Evolutionary conservation across 2,113 vertebrate species (phyloP), one percentile per base, ranked within the genome.

Genomic region (Aspiorhynchus laticeps): DNA sequence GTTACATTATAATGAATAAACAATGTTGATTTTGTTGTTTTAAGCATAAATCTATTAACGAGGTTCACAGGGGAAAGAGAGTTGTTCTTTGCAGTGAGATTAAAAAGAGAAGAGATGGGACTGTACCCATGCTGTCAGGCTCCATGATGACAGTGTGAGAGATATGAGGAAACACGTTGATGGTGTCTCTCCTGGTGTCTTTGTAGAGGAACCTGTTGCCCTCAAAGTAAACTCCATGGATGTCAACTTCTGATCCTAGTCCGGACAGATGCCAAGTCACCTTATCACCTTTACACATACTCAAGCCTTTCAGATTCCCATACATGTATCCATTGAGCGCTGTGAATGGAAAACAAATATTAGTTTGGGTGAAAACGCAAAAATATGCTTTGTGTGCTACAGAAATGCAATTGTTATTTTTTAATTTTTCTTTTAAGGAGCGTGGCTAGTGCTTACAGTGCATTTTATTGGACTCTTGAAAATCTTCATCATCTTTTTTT

Each of bases 391-490:
- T 59, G 10, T 36, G 76, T 33, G 28, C 11, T 33, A 19, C 7
- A 71, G 33, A 48, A 78, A 53, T 21, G 28, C 12, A 15, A 5
- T 48, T 36, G 36, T 36, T n/a, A n/a, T n/a, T n/a, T n/a, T n/a
- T n/a, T n/a, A n/a, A n/a, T n/a, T n/a, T n/a, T n/a, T n/a, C n/a
- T n/a, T n/a, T n/a, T n/a, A n/a, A 61, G 51, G 19, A 38, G 12
- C 28, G 14, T 43, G 76, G 53, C 19, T 38, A 31, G 5, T 38
- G 7, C 96, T 94, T 89, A 99, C 98, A 96, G 81, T 98, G 97
- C 98, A 99, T 99, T 93, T 96, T 98, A 93, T 99, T 99, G 84
- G 97, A 98, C 85, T 98, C 96, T 31, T 97, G 94, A 87, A 99
- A 99, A 71, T 93, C 96, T 80, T 95, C 95, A 5, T 99, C 94